phyloP scores from a whole-genome alignment of 2,888 invertebrate species.

The Philaethria dido region DNA sequence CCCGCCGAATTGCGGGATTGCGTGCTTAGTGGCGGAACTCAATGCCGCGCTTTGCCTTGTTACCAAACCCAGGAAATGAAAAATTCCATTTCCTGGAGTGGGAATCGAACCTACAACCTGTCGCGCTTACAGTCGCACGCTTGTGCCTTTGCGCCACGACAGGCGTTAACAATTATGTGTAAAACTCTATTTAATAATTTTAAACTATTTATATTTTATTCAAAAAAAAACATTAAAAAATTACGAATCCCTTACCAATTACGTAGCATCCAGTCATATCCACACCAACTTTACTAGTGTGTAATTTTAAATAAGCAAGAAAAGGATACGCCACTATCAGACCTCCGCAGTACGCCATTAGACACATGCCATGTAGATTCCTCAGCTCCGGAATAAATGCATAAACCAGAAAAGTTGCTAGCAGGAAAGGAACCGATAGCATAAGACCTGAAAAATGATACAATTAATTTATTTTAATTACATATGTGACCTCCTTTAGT shows the following conservation, averaged over 20 bases:
- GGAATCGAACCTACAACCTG: too few relatives aligned
- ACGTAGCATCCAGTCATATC: conserved; percentile 62
- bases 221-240: neutral
- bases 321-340: conserved; percentile 85
- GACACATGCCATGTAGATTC: conserved; percentile 90
- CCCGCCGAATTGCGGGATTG: too few relatives aligned
- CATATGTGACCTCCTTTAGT: neutral
- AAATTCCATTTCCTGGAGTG: too few relatives aligned
- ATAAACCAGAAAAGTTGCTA: conserved; percentile 89
- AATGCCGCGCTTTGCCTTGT: too few relatives aligned
- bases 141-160: too few relatives aligned
- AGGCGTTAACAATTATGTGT: too few relatives aligned
- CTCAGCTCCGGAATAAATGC: conserved; percentile 87
- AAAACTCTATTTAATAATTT: too few relatives aligned
- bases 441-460: conserved; percentile 83
- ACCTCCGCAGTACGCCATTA: conserved; percentile 89
- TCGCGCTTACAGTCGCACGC: too few relatives aligned
- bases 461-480: conserved; percentile 1
- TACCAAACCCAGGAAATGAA: too few relatives aligned
- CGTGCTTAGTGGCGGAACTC: too few relatives aligned
- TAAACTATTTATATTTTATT: too few relatives aligned
- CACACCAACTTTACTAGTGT: conserved; percentile 58
- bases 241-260: conserved; percentile 58
- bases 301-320: conserved; percentile 82
- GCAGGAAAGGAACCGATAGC: conserved; percentile 88